Base-by-base conservation (phyloP, 2,113 vertebrate species). In the Fulica atra region DNA sequence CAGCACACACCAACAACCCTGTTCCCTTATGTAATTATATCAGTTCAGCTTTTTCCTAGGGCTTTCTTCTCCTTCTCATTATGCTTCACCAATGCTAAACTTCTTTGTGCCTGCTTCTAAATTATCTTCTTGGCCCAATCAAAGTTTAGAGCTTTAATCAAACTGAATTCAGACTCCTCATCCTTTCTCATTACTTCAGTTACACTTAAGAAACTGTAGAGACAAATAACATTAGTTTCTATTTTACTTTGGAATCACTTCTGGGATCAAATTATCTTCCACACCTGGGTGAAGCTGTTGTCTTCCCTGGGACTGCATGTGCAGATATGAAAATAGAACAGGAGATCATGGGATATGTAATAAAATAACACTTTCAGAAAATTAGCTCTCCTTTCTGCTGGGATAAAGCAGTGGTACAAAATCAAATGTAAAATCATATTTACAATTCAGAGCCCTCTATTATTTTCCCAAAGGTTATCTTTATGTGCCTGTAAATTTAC, bases 141-240 rank as follows among this genome's bases (percentile, higher is more conserved):
- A 79, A 31, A 61, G 24, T 54, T 86, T 60, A 84, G 50, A 81
- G 66, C 65, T 88, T 93, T 95, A 92, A 93, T 92, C 77, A 96
- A 88, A 94, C 38, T 53, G 72, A 94, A 65, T 71, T 90, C 46
- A 92, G 46, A 23, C 48, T 70, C 35, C 0, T 1, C 28, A 82
- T 42, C 56, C 13, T 90, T 92, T 92, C 81, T 83, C 51, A 31
- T 93, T 86, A 86, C 12, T 78, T 74, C 57, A 33, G 60, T 60
- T 81, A 83, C 64, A 81, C 24, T 81, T 86, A 65, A 42, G 84
- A 91, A 93, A 36, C 12, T 31, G n/a, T 56, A 29, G 25, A 74
- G 38, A 68, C 16, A 59, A 90, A 84, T 35, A 73, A n/a, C 19
- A 65, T 44, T 89, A 16, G 51, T 83, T 96, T 92, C 51, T 60